These are phyloP conservation scores for Clitarchus hookeri DNA, from an alignment of 2,888 invertebrate genomes.

Conservation along the genomic window DNA sequence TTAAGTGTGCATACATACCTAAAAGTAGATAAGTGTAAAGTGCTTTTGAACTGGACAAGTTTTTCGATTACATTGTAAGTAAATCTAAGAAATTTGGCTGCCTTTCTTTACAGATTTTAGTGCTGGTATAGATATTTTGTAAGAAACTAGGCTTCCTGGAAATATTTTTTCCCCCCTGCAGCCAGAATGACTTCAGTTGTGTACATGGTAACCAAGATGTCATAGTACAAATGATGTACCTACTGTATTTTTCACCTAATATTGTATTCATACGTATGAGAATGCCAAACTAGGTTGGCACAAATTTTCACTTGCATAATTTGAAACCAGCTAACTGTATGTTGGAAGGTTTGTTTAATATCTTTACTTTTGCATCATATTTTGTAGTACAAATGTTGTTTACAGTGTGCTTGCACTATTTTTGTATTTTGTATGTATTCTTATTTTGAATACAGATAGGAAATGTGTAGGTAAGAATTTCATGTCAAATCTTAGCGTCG, in stretches of 20 bases:
- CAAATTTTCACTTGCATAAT: neutral
- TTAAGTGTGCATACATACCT: conserved; percentile 14
- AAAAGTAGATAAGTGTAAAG: conserved; percentile 21
- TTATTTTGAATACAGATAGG: neutral
- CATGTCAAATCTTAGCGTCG: no score
- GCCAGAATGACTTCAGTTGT: neutral
- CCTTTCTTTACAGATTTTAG: neutral
- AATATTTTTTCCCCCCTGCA: neutral
- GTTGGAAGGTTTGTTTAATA: neutral
- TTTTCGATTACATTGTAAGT: neutral
- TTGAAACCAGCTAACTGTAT: neutral
- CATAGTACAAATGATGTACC: neutral
- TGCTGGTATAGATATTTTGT: neutral
- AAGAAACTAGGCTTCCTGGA: neutral
- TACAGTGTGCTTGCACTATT: neutral
- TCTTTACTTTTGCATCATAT: neutral
- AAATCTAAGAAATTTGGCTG: neutral
- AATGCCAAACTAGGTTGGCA: neutral
- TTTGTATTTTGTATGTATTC: neutral
- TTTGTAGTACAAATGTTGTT: neutral
- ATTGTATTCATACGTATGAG: neutral
- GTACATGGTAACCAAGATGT: conserved; percentile 11
- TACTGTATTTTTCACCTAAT: neutral
- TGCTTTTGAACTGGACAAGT: conserved; percentile 20
- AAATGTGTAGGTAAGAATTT: neutral